Percentiles rank a stretch among this genome's conserved stretches.
Conservation (phyloP, 2,797 vertebrate genomes). For the Podarcis siculus region DNA sequence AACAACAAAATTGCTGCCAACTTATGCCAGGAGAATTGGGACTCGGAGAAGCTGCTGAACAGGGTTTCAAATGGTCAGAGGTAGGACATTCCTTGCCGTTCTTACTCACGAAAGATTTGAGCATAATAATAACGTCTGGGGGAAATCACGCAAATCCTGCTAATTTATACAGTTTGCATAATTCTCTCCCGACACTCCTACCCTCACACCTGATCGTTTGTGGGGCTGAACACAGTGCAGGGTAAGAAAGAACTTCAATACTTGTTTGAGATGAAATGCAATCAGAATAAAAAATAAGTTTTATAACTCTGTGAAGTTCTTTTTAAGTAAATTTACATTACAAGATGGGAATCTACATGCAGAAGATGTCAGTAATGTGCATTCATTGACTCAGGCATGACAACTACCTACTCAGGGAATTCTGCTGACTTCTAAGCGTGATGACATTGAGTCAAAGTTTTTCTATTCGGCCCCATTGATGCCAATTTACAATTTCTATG, state of each 20-base stretch:
- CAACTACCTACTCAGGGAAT: neutral
- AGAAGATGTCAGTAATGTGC: conserved; percentile 1
- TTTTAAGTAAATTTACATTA: neutral
- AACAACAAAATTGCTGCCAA: too few species aligned
- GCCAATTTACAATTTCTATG: conserved; percentile 13
- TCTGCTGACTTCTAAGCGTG: neutral
- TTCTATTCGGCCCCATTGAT: neutral
- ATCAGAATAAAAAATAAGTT: neutral
- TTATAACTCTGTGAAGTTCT: neutral
- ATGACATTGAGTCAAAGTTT: conserved; percentile 29
- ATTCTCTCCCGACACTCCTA: neutral
- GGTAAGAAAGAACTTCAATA: too few species aligned
- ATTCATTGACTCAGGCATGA: neutral
- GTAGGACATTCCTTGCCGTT: neutral
- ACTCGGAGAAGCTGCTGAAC: neutral
- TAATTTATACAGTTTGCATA: neutral
- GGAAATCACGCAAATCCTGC: neutral
- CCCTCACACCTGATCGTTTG: too few species aligned
- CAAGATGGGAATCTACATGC: neutral
- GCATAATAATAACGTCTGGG: neutral
- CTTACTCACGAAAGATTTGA: neutral
- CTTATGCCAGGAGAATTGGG: too few species aligned
- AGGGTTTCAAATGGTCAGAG: neutral
- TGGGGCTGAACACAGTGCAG: too few species aligned
- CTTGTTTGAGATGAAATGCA: neutral